These are phyloP conservation scores for Acrocyrtus sp. DNA, from an alignment of 2,888 invertebrate species.

Conservation along the genomic window DNA sequence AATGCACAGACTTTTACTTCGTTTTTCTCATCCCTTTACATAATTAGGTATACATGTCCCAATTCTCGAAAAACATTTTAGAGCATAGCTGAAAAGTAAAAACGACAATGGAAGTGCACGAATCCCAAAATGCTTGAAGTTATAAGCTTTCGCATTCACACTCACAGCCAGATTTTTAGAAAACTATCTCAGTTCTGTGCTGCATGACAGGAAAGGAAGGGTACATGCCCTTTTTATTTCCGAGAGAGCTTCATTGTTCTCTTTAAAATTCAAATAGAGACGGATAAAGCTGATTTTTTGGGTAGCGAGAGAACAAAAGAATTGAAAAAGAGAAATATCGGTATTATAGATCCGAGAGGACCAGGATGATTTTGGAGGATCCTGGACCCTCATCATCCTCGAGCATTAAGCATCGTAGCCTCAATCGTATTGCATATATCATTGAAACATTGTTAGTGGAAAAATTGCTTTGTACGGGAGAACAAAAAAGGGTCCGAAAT, in stretches of 20 bases:
- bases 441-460: neutral
- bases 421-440: neutral
- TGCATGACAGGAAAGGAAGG: too few species aligned
- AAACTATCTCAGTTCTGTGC: too few species aligned
- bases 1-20: too few species aligned
- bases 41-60: too few species aligned
- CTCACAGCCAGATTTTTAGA: too few species aligned
- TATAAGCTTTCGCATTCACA: too few species aligned
- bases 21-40: too few species aligned
- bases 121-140: too few species aligned
- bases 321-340: constrained; percentile 21
- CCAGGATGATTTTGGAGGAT: neutral
- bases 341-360: constrained; percentile 6
- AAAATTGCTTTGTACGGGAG: neutral
- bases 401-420: constrained; percentile 18
- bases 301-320: constrained; percentile 19
- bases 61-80: too few species aligned
- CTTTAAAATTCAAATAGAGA: neutral
- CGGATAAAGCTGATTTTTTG: constrained; percentile 1
- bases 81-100: too few species aligned
- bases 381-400: neutral
- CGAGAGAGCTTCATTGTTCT: neutral
- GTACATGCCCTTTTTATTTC: constrained; percentile 15
- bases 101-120: too few species aligned
- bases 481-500: constrained; percentile 28